These are phyloP conservation scores for Brachyhypopomus gauderio DNA, from an alignment of 2,113 vertebrate species.

Conservation along the genomic window DNA sequence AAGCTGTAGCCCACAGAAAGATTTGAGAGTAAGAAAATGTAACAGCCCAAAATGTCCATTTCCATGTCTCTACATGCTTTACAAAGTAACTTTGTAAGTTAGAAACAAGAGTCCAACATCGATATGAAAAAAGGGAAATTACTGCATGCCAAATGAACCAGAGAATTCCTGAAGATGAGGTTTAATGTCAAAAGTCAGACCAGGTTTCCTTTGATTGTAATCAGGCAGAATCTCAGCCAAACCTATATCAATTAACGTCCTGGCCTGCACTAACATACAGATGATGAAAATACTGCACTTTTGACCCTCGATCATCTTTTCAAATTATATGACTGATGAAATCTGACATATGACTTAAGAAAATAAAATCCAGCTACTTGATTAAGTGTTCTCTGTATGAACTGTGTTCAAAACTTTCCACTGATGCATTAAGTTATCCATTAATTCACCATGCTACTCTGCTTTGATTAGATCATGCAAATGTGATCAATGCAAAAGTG, in stretches of 20 bases:
- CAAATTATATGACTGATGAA: conserved; percentile 1
- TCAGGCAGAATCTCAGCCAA: conserved; percentile 1
- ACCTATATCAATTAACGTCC: conserved; percentile 1
- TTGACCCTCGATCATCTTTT: neutral
- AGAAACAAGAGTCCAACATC: conserved; percentile 3
- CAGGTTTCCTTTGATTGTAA: neutral
- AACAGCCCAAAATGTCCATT: conserved; percentile 20
- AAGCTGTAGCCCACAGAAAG: conserved; percentile 5
- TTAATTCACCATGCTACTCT: neutral
- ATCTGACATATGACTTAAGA: conserved; percentile 6
- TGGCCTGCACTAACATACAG: conserved; percentile 3
- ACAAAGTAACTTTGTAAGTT: conserved; percentile 1
- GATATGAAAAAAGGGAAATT: neutral
- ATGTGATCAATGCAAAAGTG: conserved; percentile 35
- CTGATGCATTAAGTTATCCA: neutral
- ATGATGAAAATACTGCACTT: neutral
- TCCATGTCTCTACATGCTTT: conserved; percentile 8
- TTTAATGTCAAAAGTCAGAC: conserved; percentile 3
- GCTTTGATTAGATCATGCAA: conserved; percentile 2
- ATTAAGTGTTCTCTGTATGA: neutral
- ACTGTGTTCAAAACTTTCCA: neutral
- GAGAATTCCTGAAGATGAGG: conserved; percentile 17
- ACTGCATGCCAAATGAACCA: conserved; percentile 14
- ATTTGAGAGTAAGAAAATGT: neutral
- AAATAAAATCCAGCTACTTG: neutral